Evolutionary conservation across 2,113 vertebrate species (phyloP).

Genomic region (Heterotilapia buettikoferi): DNA sequence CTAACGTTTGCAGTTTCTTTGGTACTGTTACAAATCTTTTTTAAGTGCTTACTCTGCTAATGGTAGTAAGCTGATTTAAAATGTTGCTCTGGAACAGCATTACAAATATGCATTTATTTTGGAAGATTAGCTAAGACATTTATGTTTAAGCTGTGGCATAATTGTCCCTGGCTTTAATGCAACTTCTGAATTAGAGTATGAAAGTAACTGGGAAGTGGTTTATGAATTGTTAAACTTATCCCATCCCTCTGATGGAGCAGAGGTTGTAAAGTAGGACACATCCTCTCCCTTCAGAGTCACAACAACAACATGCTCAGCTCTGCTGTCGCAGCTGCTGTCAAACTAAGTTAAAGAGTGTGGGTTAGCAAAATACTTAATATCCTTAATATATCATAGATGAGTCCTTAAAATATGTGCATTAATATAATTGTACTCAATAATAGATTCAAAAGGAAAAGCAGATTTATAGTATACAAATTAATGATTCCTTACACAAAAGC

Average conservation of each 20-base stretch:
- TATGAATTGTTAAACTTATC: slow-evolving; percentile 40
- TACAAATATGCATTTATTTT: background rate
- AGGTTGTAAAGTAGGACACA: slow-evolving; percentile 54
- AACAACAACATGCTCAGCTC: slow-evolving; percentile 8
- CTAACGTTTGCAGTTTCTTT: background rate
- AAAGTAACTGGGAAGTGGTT: background rate
- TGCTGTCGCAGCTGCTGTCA: slow-evolving; percentile 34
- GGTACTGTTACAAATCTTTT: background rate
- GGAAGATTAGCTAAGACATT: background rate
- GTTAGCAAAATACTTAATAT: slow-evolving; percentile 3
- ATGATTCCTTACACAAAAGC: background rate
- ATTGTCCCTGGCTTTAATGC: background rate
- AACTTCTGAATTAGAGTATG: background rate
- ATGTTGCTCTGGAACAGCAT: background rate
- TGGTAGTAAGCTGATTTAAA: background rate
- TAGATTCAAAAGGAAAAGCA: background rate
- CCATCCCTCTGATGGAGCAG: slow-evolving; percentile 8
- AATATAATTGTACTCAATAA: background rate
- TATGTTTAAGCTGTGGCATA: background rate
- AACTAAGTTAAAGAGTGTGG: background rate
- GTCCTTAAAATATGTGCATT: background rate
- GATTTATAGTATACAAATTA: background rate
- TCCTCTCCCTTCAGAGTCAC: slow-evolving; percentile 31
- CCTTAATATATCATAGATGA: background rate
- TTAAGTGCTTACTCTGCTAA: background rate